Conservation (phyloP, 2,888 invertebrate species). For the Heteromurus nitidus region DNA sequence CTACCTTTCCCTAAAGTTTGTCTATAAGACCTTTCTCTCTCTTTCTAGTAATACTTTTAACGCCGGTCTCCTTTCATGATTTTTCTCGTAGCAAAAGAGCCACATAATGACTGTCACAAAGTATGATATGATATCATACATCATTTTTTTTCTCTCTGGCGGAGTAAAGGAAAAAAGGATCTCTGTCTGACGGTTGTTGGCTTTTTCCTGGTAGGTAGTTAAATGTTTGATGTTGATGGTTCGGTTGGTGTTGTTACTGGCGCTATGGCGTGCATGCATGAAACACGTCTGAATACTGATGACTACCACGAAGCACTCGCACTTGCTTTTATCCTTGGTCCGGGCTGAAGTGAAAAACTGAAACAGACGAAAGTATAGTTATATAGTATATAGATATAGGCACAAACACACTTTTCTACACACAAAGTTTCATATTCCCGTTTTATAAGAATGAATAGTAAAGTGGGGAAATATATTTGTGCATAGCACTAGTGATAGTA, state of each 20-base stretch:
- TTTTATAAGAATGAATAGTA: neutral
- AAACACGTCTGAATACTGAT: slow-evolving; percentile 44
- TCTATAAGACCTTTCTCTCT: neutral
- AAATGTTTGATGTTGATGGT: slow-evolving; percentile 35
- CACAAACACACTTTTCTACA: too few species aligned
- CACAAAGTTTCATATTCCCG: neutral
- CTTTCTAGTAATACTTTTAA: slow-evolving; percentile 17
- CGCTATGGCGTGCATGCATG: slow-evolving; percentile 17
- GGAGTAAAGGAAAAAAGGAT: slow-evolving; percentile 35
- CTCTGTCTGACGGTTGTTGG: slow-evolving; percentile 29
- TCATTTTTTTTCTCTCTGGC: slow-evolving; percentile 49
- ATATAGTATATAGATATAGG: too few species aligned
- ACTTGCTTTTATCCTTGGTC: neutral
- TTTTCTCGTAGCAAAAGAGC: slow-evolving; percentile 31
- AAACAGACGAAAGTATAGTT: too few species aligned
- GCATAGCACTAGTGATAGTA: neutral
- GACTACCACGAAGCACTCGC: neutral
- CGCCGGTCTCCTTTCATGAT: slow-evolving; percentile 40
- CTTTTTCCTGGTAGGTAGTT: slow-evolving; percentile 15
- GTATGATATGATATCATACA: slow-evolving; percentile 49
- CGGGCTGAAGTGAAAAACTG: slow-evolving; percentile 4
- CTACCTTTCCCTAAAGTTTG: neutral
- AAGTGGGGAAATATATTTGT: neutral
- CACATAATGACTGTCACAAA: slow-evolving; percentile 57
- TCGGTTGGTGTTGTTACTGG: slow-evolving; percentile 13